phyloP scores from a whole-genome alignment of 2,113 vertebrate species.

The Alosa alosa region DNA sequence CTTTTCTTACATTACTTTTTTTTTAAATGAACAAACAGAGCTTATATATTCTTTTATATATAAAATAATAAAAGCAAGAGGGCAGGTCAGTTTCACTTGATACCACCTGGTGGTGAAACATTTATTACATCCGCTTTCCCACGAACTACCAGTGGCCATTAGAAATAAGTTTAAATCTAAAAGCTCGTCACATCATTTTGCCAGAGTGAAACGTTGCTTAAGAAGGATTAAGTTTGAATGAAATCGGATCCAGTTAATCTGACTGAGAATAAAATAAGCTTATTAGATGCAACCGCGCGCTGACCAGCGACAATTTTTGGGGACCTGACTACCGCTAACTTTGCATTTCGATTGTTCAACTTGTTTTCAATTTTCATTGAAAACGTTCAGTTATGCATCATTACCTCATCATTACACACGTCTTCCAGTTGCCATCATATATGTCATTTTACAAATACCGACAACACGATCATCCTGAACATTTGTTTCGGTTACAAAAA shows the following conservation, averaged over 20 bases:
- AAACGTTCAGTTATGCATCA: too few species aligned
- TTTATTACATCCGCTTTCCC: constrained; percentile 1
- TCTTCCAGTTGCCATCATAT: background rate
- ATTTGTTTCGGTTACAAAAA: background rate
- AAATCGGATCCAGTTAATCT: constrained; percentile 51
- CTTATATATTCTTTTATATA: too few species aligned
- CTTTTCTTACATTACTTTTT: too few species aligned
- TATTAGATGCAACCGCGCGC: constrained; percentile 35
- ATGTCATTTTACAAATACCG: background rate
- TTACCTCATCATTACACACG: background rate
- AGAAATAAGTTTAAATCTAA: background rate
- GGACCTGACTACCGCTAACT: background rate
- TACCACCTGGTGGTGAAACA: background rate
- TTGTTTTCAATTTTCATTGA: too few species aligned
- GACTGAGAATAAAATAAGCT: constrained; percentile 26
- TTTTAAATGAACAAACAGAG: too few species aligned
- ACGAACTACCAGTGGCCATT: background rate
- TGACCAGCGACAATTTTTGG: background rate
- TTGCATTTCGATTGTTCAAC: too few species aligned
- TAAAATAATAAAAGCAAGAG: too few species aligned
- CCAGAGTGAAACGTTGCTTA: background rate
- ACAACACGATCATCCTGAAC: background rate
- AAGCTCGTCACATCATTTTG: background rate
- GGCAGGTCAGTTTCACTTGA: background rate
- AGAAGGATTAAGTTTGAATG: constrained; percentile 29